phyloP scores from a whole-genome alignment of 2,797 vertebrate species.

The Intellagama lesueurii region DNA sequence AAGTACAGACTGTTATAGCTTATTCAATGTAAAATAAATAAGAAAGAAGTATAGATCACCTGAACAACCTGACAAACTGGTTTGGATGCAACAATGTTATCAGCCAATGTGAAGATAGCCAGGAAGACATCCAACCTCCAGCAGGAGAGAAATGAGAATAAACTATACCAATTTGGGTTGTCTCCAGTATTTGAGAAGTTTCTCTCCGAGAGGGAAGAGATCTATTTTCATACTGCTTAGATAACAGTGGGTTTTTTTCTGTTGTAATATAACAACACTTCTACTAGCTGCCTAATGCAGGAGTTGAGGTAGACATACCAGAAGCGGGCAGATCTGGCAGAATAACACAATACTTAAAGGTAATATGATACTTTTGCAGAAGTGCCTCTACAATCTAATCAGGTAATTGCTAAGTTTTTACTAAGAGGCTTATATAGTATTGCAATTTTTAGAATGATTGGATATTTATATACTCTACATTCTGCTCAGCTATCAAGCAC shows the following conservation, averaged over 20 bases:
- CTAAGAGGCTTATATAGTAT: background rate
- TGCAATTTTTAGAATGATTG: background rate
- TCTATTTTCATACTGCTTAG: slow-evolving; percentile 11
- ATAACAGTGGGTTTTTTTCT: slow-evolving; percentile 3
- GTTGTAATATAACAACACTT: background rate
- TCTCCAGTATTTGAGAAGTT: background rate
- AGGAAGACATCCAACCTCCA: background rate
- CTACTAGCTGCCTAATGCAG: background rate
- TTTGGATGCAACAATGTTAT: too few relatives aligned
- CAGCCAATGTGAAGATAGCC: too few relatives aligned
- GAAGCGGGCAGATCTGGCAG: background rate
- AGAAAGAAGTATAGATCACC: too few relatives aligned
- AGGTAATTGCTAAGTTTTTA: background rate
- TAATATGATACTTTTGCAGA: slow-evolving; percentile 15
- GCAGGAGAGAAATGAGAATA: background rate
- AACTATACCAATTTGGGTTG: background rate
- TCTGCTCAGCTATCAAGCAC: background rate
- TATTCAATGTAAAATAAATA: too few relatives aligned
- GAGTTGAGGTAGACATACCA: background rate
- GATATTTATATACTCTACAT: background rate
- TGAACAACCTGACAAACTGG: too few relatives aligned
- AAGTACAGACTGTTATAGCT: too few relatives aligned
- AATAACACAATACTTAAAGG: slow-evolving; percentile 37
- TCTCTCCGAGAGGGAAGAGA: background rate
- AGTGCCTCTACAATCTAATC: background rate